Base-by-base conservation (phyloP, 2,113 vertebrate genomes). In the Ceyx cyanopectus region DNA sequence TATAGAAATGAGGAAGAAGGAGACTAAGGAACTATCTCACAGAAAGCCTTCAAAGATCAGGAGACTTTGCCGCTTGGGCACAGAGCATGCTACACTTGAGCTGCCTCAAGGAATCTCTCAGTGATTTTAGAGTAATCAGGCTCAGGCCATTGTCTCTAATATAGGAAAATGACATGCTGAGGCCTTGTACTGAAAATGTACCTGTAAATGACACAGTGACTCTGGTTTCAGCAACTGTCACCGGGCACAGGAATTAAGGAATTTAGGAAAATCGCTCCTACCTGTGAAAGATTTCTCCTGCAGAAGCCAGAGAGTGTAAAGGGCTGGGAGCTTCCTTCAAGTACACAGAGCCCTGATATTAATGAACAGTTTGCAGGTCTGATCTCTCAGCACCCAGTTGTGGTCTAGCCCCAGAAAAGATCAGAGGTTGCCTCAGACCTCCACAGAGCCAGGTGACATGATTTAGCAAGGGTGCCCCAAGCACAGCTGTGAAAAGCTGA, bases 401-500 rank as follows among this genome's bases (percentile, higher is more conserved):
- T 1, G 57, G 56, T 57, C 9, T 69, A 79, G 65, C 23, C 48
- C 70, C 5, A 2, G 54, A 21, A 61, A 53, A 60, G 74, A 73
- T 14, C 70, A 54, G 87, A 80, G 30, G 11, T 41, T 37, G 50
- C 34, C 61, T 48, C 15, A 3, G 2, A 5, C 37, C 41, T 65
- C 51, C 48, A 6, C 12, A 2, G 69, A 72, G 48, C 68, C 57
- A 9, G 29, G 7, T 18, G 54, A 6, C 50, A 84, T 2, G 8
- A 8, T 68, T 81, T 58, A 62, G 46, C 66, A 5, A 19, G n/a
- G n/a, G 5, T 51, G 2, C 72, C 13, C 53, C 68, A 43, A 45
- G 62, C 0, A 0, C 54, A 81, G 51, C 57, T 1, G 0, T n/a
- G 29, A 3, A 2, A 29, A 3, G 3, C 19, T 1, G 1, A 40